These are phyloP conservation scores for Colaptes auratus DNA, from an alignment of 2,113 vertebrate species.

Conservation along the genomic window DNA sequence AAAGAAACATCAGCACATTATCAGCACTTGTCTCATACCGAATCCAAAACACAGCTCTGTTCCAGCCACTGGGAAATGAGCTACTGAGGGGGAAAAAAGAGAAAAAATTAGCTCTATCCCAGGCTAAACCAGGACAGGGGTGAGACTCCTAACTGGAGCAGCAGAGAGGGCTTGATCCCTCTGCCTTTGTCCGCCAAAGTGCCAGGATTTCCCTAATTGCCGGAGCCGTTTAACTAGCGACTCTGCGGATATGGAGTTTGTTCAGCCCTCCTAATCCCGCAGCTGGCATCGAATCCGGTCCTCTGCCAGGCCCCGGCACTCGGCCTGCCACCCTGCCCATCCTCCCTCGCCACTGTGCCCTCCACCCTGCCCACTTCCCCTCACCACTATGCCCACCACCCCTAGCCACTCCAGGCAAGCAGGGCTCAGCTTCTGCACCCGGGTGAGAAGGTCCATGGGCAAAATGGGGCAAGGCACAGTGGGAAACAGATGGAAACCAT, in stretches of 20 bases:
- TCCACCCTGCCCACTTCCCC: neutral
- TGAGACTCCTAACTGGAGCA: neutral
- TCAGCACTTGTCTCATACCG: neutral
- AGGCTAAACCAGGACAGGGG: neutral
- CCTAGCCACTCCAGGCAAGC: fast-evolving
- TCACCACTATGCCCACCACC: neutral
- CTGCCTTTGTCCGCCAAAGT: conserved; percentile 22
- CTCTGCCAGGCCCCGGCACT: neutral
- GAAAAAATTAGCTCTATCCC: neutral
- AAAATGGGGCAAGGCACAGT: fast-evolving
- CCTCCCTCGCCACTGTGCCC: neutral
- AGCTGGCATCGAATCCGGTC: neutral
- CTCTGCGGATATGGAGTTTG: neutral
- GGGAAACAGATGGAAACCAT: neutral
- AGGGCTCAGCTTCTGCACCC: fast-evolving
- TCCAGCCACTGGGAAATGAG: neutral
- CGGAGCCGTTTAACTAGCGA: neutral
- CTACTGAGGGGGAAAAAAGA: too few relatives aligned
- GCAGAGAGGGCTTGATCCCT: neutral
- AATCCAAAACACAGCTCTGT: neutral
- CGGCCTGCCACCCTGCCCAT: neutral
- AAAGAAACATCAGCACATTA: neutral
- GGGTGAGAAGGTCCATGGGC: fast-evolving
- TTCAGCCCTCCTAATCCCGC: conserved; percentile 35
- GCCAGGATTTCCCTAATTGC: conserved; percentile 23